Percentiles rank a stretch among this genome's conserved stretches.
These are phyloP conservation scores for Alosa alosa DNA, from an alignment of 2,113 vertebrate species.

Conservation along the genomic window DNA sequence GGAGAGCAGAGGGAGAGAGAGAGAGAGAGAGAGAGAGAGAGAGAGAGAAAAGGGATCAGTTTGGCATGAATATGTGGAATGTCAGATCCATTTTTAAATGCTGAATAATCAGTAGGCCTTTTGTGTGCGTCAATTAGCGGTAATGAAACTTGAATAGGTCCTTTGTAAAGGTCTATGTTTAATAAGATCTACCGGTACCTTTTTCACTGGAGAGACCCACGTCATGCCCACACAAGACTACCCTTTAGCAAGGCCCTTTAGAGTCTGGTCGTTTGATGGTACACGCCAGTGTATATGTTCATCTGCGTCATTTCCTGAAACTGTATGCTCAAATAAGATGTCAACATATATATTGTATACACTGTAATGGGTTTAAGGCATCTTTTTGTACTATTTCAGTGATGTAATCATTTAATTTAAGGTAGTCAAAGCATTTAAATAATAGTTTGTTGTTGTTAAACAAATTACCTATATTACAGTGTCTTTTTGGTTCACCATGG, in stretches of 20 bases:
- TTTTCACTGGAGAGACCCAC: not conserved
- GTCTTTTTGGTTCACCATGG: not conserved
- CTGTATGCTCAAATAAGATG: not conserved
- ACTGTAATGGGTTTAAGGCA: not conserved
- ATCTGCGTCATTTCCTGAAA: not conserved
- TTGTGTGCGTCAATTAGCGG: constrained; percentile 65
- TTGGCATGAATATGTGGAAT: constrained; percentile 38
- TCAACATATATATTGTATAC: not conserved
- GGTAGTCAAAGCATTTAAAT: too few relatives aligned
- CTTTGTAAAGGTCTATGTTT: constrained; percentile 57
- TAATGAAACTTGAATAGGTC: constrained; percentile 60
- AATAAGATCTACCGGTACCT: not conserved
- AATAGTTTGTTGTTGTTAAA: too few relatives aligned
- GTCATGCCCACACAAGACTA: not conserved
- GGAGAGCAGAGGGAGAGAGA: constrained; percentile 32
- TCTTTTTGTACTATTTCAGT: not conserved
- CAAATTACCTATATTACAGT: too few relatives aligned
- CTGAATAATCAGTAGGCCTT: constrained; percentile 43
- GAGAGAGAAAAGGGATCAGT: not conserved
- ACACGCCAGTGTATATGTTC: too few relatives aligned
- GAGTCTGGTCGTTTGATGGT: not conserved
- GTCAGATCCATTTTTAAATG: constrained; percentile 53
- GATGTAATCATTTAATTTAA: not conserved
- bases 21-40: constrained; percentile 5
- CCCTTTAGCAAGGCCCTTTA: not conserved